Conservation (phyloP, 1,140 invertebrate genomes). For the Ostrea edulis region DNA sequence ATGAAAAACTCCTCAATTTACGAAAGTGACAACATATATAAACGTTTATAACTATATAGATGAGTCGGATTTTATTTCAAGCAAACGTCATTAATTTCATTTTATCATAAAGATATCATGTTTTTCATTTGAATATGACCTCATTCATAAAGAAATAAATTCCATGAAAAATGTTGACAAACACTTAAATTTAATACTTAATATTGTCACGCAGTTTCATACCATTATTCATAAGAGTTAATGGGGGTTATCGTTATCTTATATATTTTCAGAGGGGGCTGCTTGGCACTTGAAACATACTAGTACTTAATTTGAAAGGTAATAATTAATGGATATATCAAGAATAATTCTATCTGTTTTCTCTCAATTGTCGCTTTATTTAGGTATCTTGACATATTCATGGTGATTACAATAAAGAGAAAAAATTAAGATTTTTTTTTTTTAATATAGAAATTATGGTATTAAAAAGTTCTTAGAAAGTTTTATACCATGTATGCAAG, state of each 20-base stretch:
- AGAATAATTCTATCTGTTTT: background rate
- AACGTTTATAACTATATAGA: too few relatives aligned
- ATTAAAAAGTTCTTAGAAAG: too few relatives aligned
- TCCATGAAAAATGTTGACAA: background rate
- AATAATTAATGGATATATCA: background rate
- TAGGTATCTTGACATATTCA: background rate
- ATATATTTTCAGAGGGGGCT: background rate
- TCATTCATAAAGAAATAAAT: too few relatives aligned
- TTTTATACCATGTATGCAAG: too few relatives aligned
- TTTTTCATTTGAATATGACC: too few relatives aligned
- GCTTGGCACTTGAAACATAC: background rate
- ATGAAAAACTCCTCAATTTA: too few relatives aligned
- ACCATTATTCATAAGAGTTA: conserved; percentile 3
- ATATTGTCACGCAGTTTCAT: background rate
- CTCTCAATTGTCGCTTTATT: background rate
- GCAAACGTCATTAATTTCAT: background rate
- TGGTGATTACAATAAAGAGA: background rate
- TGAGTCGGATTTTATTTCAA: background rate
- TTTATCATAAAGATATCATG: background rate
- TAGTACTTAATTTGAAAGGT: background rate
- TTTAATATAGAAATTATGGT: too few relatives aligned
- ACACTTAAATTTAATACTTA: conserved; percentile 7
- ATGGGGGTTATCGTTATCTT: background rate
- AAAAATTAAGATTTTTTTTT: background rate
- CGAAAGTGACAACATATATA: too few relatives aligned